Percentiles rank a stretch among this genome's conserved stretches.
Evolutionary conservation across 2,797 vertebrate species (phyloP).

Genomic region (Scomberomorus guttatus): DNA sequence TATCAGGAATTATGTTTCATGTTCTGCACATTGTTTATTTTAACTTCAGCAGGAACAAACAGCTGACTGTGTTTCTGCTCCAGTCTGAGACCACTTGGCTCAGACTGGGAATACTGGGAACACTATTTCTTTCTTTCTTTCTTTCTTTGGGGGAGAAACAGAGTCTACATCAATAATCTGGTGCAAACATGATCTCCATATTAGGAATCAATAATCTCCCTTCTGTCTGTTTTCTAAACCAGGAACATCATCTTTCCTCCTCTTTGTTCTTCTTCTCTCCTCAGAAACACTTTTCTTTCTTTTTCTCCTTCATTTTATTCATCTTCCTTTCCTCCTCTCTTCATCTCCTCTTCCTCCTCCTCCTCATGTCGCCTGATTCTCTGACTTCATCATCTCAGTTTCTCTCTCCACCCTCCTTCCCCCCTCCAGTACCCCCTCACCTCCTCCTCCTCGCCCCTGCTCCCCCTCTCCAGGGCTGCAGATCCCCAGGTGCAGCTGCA

Average conservation of each 20-base stretch:
- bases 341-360: background rate
- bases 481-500: slow-evolving; percentile 74
- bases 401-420: background rate
- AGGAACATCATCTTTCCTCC: background rate
- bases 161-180: slow-evolving; percentile 30
- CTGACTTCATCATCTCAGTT: slow-evolving; percentile 37
- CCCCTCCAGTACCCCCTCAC: background rate
- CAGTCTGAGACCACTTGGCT: background rate
- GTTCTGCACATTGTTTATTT: background rate
- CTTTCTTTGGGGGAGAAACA: slow-evolving; percentile 3
- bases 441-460: slow-evolving; percentile 3
- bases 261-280: background rate
- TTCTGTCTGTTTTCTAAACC: slow-evolving; percentile 10
- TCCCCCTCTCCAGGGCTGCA: slow-evolving; percentile 52
- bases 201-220: slow-evolving; percentile 40
- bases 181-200: slow-evolving; percentile 43
- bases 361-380: slow-evolving; percentile 14
- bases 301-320: slow-evolving; percentile 19
- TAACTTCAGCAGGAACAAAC: background rate
- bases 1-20: background rate
- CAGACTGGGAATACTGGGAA: slow-evolving; percentile 1
- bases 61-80: background rate
- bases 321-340: background rate
- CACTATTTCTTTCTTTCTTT: background rate
- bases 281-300: slow-evolving; percentile 9